Conservation (phyloP, 23 tunicate genomes). For the Trididemnum nubilum region DNA sequence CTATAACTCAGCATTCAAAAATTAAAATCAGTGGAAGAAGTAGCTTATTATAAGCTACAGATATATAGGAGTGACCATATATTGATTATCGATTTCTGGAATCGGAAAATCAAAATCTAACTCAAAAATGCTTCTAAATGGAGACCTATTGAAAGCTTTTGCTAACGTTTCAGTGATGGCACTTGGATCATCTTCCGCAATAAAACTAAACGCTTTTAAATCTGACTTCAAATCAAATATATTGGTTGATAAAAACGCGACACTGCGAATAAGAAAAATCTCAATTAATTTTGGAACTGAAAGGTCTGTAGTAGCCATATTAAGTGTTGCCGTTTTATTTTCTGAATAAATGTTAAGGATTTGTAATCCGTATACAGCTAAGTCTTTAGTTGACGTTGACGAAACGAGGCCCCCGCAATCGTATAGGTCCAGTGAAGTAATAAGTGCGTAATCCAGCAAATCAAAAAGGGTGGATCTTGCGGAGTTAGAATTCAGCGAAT, state of each 20-base stretch:
- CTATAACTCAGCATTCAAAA: too few species aligned
- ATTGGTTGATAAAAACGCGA: background rate
- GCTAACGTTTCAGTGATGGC: background rate
- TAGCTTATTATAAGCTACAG: too few species aligned
- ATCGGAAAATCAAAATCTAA: too few species aligned
- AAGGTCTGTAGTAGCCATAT: background rate
- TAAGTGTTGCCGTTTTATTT: background rate
- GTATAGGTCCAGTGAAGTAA: background rate
- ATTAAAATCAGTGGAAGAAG: too few species aligned
- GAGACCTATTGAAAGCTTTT: background rate
- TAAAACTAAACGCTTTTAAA: constrained; percentile 14
- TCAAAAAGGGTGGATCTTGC: background rate
- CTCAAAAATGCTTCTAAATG: background rate
- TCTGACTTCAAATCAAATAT: background rate
- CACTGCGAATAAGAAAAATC: background rate
- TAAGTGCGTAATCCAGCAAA: background rate
- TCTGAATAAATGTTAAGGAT: background rate
- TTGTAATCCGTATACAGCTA: background rate
- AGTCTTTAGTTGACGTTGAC: background rate
- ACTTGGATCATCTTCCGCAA: background rate
- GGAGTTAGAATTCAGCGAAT: background rate
- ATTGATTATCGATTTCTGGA: too few species aligned
- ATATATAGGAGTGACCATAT: too few species aligned
- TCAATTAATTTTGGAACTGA: background rate
- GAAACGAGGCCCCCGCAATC: background rate